Evolutionary conservation across 2,797 vertebrate species (phyloP).

Genomic region (Ctenopoma kingsleyae): DNA sequence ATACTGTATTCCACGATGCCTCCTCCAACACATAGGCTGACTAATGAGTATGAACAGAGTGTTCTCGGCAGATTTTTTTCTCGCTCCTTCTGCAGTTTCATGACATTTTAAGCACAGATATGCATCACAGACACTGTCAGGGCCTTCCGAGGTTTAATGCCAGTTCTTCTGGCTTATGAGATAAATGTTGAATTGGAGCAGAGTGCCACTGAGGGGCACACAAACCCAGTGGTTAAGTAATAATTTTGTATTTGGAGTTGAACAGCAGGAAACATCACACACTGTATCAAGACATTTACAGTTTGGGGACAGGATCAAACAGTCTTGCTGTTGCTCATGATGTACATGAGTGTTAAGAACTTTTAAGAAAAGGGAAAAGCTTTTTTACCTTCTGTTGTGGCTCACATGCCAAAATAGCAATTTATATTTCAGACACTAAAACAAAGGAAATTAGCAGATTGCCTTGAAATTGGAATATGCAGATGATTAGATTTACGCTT

Average conservation of each 20-base stretch:
- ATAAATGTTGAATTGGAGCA: conserved; percentile 60
- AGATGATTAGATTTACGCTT: conserved; percentile 6
- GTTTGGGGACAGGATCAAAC: conserved; percentile 28
- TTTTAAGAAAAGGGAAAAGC: not conserved
- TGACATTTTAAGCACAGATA: conserved; percentile 76
- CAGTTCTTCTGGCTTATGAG: conserved; percentile 59
- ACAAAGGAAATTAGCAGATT: conserved; percentile 13
- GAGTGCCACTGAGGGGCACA: conserved; percentile 53
- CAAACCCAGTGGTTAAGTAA: conserved; percentile 36
- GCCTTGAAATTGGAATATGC: not conserved
- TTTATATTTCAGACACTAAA: conserved; percentile 10
- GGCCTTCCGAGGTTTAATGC: conserved; percentile 57
- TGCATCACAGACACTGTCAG: conserved; percentile 72
- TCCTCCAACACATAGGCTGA: conserved; percentile 70
- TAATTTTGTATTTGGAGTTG: conserved; percentile 29
- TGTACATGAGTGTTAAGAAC: not conserved
- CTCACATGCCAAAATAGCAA: not conserved
- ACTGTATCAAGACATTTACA: not conserved
- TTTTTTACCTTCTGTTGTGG: conserved; percentile 3
- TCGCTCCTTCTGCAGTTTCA: conserved; percentile 74
- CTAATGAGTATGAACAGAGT: conserved; percentile 74
- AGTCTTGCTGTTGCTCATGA: not conserved
- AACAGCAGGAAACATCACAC: conserved; percentile 32
- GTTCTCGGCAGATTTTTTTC: conserved; percentile 70
- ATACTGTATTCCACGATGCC: conserved; percentile 35